phyloP scores from a whole-genome alignment of 1,140 invertebrate species.

The Plutomurus gul region DNA sequence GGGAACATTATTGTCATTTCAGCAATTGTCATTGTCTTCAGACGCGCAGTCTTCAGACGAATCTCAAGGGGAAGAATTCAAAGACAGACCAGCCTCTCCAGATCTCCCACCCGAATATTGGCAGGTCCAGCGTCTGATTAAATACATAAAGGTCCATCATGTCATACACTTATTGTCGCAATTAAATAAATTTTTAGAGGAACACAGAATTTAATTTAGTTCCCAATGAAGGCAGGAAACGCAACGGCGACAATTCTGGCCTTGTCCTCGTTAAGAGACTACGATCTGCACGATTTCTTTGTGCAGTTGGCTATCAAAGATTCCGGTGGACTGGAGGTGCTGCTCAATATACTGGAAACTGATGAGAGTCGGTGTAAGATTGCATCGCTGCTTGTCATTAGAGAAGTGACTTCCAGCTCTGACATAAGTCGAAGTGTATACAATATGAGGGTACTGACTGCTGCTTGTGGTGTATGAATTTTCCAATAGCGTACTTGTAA shows the following conservation, averaged over 20 bases:
- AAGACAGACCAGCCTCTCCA: constrained; percentile 57
- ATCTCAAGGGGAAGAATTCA: constrained; percentile 30
- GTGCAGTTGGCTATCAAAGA: constrained; percentile 77
- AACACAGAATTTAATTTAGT: background rate
- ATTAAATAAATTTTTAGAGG: background rate
- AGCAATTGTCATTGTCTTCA: constrained; percentile 25
- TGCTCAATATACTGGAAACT: constrained; percentile 89
- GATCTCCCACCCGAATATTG: constrained; percentile 67
- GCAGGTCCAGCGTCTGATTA: constrained; percentile 90
- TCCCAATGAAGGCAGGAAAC: constrained; percentile 76
- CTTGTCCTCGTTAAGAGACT: constrained; percentile 84
- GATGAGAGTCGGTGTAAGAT: constrained; percentile 64
- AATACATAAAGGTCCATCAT: constrained; percentile 77
- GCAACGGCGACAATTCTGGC: constrained; percentile 91
- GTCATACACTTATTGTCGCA: background rate
- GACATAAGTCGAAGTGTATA: constrained; percentile 44
- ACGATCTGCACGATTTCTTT: constrained; percentile 76
- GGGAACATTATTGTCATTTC: background rate
- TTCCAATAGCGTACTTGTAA: background rate
- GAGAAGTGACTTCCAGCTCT: constrained; percentile 31
- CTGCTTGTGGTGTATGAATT: background rate
- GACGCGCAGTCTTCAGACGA: constrained; percentile 42
- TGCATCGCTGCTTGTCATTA: constrained; percentile 45
- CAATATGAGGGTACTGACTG: constrained; percentile 52
- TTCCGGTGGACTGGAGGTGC: constrained; percentile 85